Evolutionary conservation across 2,113 vertebrate genomes (phyloP), one percentile per base, ranked within the genome.

Genomic region (Eira barbara): DNA sequence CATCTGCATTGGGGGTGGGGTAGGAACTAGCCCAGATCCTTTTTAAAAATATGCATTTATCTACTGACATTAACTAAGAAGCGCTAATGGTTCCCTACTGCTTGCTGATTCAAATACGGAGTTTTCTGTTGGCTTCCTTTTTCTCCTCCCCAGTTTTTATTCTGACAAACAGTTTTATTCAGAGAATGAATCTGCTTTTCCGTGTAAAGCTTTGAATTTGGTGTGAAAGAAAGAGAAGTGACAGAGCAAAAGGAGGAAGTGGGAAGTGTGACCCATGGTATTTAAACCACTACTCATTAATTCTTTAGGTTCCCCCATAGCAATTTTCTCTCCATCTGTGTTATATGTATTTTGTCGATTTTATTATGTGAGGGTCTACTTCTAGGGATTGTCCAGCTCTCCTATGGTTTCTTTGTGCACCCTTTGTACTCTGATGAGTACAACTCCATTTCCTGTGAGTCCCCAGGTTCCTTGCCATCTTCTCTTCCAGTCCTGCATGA

Each of bases 151-250:
- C 25, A 88, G 45, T 34, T 34, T 57, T 69, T 69, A 55, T 85
- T 86, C 45, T 86, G 65, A 89, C 4, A 45, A 27, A 69, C 20
- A 27, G 4, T 73, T 85, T 55, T 57, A 61, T 74, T 67, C 79
- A 34, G 39, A 83, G 61, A 92, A 21, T 47, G n/a, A 91, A 36
- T 67, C 65, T 34, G 4, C 59, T 55, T 96, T 52, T 90, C 59
- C 39, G 34, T 73, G n/a, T n/a, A 34, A 84, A 83, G 69, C 25
- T 78, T 93, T 85, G 82, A 52, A 73, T 79, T 87, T 25, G 9
- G 0, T 57, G 2, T 55, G 9, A 39, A 71, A n/a, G 73, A 67
- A 18, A 42, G 65, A 84, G 34, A 83, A 39, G 29, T 39, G 20
- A 36, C 27, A 42, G 14, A 76, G 31, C 20, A 47, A n/a, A 83